Conservation (phyloP, 2,888 invertebrate genomes). For the Anoplius nigerrimus region DNA sequence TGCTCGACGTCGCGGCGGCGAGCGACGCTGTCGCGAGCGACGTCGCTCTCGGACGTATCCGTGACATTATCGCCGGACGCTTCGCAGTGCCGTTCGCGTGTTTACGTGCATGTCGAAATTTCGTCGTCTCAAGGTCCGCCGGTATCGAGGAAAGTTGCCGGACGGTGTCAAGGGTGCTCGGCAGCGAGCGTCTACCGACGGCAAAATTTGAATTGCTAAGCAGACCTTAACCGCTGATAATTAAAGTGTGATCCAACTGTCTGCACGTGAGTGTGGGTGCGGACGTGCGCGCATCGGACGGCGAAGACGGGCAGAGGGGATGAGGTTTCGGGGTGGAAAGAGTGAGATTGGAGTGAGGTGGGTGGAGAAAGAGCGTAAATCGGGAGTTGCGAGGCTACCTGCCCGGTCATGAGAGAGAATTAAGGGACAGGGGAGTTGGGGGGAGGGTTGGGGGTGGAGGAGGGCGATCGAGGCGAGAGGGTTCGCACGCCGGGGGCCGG, state of each 20-base stretch:
- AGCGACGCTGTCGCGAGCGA: background rate
- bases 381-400: background rate
- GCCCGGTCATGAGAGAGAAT: conserved; percentile 12
- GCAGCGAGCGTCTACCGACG: background rate
- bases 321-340: too few relatives aligned
- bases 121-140: conserved; percentile 30
- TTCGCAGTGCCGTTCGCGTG: conserved; percentile 24
- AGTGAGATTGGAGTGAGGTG: background rate
- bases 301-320: too few relatives aligned
- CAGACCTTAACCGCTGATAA: conserved; percentile 49
- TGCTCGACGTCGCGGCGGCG: background rate
- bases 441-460: too few relatives aligned
- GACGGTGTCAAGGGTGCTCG: conserved; percentile 54
- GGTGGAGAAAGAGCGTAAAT: conserved; percentile 12
- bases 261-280: too few relatives aligned
- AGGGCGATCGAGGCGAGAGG: conserved; percentile 4
- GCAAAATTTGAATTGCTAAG: conserved; percentile 62
- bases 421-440: conserved; percentile 21
- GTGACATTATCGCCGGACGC: too few relatives aligned
- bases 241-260: conserved; percentile 52
- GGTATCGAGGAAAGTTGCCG: conserved; percentile 25
- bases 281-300: too few relatives aligned
- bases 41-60: too few relatives aligned
- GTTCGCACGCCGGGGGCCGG: background rate
- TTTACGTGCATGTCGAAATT: conserved; percentile 23